phyloP scores from a whole-genome alignment of 2,797 vertebrate species.

The Sarcophilus harrisii region DNA sequence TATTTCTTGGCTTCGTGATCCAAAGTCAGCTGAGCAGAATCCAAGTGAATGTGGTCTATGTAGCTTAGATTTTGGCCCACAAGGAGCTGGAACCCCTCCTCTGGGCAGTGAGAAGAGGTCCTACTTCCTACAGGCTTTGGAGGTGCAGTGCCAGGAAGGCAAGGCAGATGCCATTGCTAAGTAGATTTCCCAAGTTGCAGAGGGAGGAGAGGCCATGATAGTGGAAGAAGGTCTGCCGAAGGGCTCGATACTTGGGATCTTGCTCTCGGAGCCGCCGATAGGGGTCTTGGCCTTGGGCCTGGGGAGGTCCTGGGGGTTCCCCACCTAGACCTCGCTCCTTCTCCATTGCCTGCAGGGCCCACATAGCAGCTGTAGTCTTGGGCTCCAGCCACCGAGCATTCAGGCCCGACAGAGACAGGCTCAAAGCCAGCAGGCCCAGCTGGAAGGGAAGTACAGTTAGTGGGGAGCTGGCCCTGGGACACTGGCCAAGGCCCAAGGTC shows the following conservation, averaged over 20 bases:
- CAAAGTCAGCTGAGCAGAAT: not conserved
- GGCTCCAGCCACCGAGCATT: constrained; percentile 91
- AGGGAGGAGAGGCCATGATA: constrained; percentile 90
- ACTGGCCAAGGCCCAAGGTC: not conserved
- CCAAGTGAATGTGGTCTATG: not conserved
- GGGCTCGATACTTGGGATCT: constrained; percentile 90
- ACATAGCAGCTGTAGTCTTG: constrained; percentile 84
- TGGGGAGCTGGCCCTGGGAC: not conserved
- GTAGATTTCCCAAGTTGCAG: constrained; percentile 89
- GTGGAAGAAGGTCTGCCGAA: constrained; percentile 85
- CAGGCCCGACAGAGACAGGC: constrained; percentile 83
- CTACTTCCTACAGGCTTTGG: constrained; percentile 82
- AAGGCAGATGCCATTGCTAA: constrained; percentile 89
- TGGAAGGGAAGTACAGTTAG: constrained; percentile 69
- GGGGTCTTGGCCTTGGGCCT: constrained; percentile 83
- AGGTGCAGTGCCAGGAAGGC: constrained; percentile 88
- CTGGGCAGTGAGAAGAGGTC: not conserved
- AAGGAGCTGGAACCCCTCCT: not conserved
- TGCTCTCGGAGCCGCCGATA: constrained; percentile 90
- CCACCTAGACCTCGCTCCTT: constrained; percentile 89
- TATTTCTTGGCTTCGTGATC: not conserved
- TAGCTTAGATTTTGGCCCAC: not conserved
- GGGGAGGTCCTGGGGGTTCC: constrained; percentile 84
- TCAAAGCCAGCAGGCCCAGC: constrained; percentile 88
- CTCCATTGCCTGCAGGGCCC: constrained; percentile 89